Evolutionary conservation across 2,797 vertebrate genomes (phyloP).

Genomic region (Betta splendens): DNA sequence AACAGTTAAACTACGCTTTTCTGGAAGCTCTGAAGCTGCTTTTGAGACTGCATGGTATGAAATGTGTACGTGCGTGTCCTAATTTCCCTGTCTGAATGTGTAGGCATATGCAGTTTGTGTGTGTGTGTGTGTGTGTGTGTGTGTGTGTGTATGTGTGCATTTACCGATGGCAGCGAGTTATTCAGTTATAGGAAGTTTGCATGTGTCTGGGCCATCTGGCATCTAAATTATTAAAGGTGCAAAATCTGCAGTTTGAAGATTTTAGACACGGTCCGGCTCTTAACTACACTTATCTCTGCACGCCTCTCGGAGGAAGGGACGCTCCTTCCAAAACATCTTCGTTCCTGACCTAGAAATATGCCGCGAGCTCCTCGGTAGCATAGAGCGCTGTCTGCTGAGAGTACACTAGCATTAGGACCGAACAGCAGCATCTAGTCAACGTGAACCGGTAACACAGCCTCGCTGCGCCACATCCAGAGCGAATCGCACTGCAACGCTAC

Average conservation of each 20-base stretch:
- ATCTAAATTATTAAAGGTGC: conserved; percentile 78
- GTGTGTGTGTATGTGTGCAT: background rate
- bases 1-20: conserved; percentile 11
- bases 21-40: conserved; percentile 3
- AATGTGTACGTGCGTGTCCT: conserved; percentile 35
- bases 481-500: conserved; percentile 72
- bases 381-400: conserved; percentile 1
- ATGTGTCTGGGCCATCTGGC: conserved; percentile 70
- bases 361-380: conserved; percentile 6
- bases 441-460: conserved; percentile 35
- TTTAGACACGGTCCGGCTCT: conserved; percentile 65
- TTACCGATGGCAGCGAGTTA: conserved; percentile 71
- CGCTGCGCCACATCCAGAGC: conserved; percentile 66
- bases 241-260: conserved; percentile 74
- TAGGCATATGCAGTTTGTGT: conserved; percentile 30
- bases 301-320: conserved; percentile 35
- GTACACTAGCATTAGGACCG: conserved; percentile 23
- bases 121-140: conserved; percentile 10
- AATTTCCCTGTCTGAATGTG: conserved; percentile 42
- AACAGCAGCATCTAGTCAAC: conserved; percentile 18
- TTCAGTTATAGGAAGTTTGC: conserved; percentile 60
- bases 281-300: conserved; percentile 44
- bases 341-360: conserved; percentile 64
- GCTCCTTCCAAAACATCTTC: conserved; percentile 35
- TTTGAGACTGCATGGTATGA: conserved; percentile 10